These are phyloP conservation scores for Burhinus oedicnemus DNA, from an alignment of 2,113 vertebrate species.

Conservation along the genomic window DNA sequence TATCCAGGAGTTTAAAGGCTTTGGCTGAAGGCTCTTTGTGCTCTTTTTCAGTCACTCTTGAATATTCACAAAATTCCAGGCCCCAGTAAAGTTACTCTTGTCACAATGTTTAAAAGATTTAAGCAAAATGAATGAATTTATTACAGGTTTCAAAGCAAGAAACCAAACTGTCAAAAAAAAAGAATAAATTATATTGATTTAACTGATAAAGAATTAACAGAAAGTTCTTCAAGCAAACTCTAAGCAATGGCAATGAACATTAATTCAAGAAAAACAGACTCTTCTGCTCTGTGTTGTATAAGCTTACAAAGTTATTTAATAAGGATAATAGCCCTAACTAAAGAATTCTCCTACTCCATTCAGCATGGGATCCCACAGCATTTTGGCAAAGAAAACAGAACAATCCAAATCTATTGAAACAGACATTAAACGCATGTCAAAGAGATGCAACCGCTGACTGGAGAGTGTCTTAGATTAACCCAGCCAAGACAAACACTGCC, in stretches of 20 bases:
- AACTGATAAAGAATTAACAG: not conserved
- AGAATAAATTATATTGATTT: not conserved
- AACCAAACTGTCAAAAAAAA: not conserved
- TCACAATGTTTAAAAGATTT: not conserved
- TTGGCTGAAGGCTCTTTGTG: not conserved
- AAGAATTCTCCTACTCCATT: not conserved
- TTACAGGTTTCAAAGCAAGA: not conserved
- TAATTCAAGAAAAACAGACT: not conserved
- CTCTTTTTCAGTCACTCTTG: not conserved
- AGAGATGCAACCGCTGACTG: not conserved
- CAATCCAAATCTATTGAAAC: not conserved
- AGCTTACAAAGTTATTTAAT: not conserved
- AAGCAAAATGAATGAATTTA: not conserved
- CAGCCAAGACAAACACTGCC: not conserved
- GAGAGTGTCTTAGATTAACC: not conserved
- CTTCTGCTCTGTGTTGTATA: not conserved
- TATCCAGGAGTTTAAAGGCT: not conserved
- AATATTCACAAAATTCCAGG: not conserved
- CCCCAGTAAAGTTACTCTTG: not conserved
- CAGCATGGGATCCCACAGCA: not conserved
- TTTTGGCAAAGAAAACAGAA: not conserved
- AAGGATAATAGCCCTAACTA: not conserved
- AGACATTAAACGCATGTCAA: not conserved
- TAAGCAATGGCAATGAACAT: not conserved
- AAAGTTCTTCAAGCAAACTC: not conserved